Conservation (phyloP, 2,113 vertebrate species). For the Nyctibius bracteatus region DNA sequence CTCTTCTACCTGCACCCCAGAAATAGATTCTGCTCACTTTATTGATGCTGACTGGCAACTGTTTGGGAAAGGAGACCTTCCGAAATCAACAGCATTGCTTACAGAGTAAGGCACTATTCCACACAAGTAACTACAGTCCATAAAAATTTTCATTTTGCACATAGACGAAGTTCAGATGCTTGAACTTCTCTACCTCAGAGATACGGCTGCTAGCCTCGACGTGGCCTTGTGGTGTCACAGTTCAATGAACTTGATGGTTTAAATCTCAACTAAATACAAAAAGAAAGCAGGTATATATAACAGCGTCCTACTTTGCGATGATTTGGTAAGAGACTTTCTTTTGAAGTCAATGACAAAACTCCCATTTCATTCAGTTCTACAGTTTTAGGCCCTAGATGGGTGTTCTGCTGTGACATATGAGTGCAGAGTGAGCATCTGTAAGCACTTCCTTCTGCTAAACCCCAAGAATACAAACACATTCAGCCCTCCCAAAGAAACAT, state of each 20-base stretch:
- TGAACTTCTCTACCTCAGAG: slow-evolving; percentile 43
- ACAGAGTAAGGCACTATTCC: slow-evolving; percentile 49
- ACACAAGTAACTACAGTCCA: not conserved
- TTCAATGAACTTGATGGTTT: slow-evolving; percentile 27
- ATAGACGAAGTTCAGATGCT: slow-evolving; percentile 44
- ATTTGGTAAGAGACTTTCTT: not conserved
- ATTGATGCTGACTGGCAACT: not conserved
- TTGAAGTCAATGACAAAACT: slow-evolving; percentile 49
- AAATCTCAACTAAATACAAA: slow-evolving; percentile 18
- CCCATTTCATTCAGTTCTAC: not conserved
- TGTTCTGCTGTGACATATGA: not conserved
- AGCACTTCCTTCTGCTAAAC: slow-evolving; percentile 33
- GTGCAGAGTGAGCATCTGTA: slow-evolving; percentile 15
- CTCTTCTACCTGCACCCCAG: slow-evolving; percentile 44
- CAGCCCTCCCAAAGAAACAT: not conserved
- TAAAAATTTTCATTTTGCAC: slow-evolving; percentile 37
- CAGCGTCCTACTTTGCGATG: not conserved
- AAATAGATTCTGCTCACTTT: not conserved
- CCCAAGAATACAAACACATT: not conserved
- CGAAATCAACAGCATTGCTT: slow-evolving; percentile 22
- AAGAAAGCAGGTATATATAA: not conserved
- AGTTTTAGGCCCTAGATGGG: not conserved
- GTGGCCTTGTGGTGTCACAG: slow-evolving; percentile 5
- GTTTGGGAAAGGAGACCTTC: not conserved
- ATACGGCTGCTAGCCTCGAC: slow-evolving; percentile 32